Evolutionary conservation across 1,140 invertebrate genomes (phyloP), one percentile per base, ranked within the genome.

Genomic region (Heterodera carotae): DNA sequence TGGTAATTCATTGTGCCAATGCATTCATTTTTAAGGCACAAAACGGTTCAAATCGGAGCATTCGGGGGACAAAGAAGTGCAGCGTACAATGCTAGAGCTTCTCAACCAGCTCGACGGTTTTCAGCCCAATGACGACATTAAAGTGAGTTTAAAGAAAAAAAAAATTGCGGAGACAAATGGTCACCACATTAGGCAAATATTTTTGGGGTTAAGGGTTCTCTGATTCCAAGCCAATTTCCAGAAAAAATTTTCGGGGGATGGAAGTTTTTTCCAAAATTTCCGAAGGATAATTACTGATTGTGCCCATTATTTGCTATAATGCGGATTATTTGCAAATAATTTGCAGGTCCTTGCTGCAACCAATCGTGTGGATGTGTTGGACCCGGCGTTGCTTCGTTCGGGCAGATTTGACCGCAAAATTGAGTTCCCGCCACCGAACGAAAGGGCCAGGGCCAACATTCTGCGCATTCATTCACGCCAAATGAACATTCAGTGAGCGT

Each of bases 401-500:
- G 96, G 97, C 69, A 92, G 97, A 87, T 91, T 99, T 72, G 97
- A 99, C 89, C 91, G 97, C 78, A 99, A 99, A 90, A 99, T 99
- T 85, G 97, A 99, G 90, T 98, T 99, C 87, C 97, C 97, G 0
- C 94, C 97, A 90, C 97, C 97, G 0, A 99, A 98, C 89, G 97
- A 99, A 90, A 96, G 99, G 87, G 97, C 97, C 0, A 91, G 97
- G 83, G 96, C 96, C 0, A 91, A 97, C 81, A 99, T 99, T 79
- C 96, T 99, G 95, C 97, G 99, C 89, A 99, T 99, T 88, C 97
- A 99, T 88, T 98, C 97, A 0, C 90, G 97, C 74, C 98, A 98
- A 91, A 99, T 99, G 97, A 99, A 98, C 86, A 95, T 99, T 76
- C 89, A 89, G 89, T 90, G 84, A 81, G 87, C 85, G 12, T 12